Base-by-base conservation (phyloP, 2,797 vertebrate genomes). In the Hipposideros larvatus region DNA sequence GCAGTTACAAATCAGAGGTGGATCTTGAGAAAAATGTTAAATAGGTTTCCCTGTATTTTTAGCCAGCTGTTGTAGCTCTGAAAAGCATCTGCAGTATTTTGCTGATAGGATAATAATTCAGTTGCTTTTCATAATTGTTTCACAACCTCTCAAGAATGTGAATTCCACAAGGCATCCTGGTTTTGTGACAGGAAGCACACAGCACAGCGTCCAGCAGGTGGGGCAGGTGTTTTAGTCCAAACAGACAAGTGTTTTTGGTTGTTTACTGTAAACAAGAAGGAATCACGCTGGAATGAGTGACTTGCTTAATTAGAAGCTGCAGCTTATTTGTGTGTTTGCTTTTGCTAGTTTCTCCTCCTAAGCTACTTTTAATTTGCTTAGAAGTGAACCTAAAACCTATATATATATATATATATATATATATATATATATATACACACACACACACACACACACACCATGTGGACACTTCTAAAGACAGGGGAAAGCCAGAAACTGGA, bases 191-290 rank as follows among this genome's bases (percentile, higher is more conserved):
- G 13, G 6, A 85, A 88, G 57, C 6, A 19, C 13, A 11, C 2
- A 68, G 9, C 7, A 34, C 9, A 13, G 18, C 2, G n/a, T 37
- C 63, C 68, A 46, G 4, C 19, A 70, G 34, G 37, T 26, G 43
- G 37, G 9, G 11, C 3, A 5, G 71, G 2, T 82, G 66, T 68
- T 66, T 84, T 15, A 41, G n/a, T 51, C 53, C 84, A 96, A 98
- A 95, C 21, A 41, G 7, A 70, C 88, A 21, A 75, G 71, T 9
- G 0, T 24, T 59, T 24, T 70, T 65, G 5, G 18, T 37, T 89
- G 53, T 96, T 96, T 94, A 28, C 51, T 19, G 0, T 7, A 91
- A 93, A 93, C 48, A 78, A 94, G 53, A 70, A 96, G 65, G 82
- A 93, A 79, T 77, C 53, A 7, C 10, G 59, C 2, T 0, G 2